Evolutionary conservation across 37 sponge, comb jelly and placozoan species (phyloP).

Genomic region (Halisarca cf. caerulea): DNA sequence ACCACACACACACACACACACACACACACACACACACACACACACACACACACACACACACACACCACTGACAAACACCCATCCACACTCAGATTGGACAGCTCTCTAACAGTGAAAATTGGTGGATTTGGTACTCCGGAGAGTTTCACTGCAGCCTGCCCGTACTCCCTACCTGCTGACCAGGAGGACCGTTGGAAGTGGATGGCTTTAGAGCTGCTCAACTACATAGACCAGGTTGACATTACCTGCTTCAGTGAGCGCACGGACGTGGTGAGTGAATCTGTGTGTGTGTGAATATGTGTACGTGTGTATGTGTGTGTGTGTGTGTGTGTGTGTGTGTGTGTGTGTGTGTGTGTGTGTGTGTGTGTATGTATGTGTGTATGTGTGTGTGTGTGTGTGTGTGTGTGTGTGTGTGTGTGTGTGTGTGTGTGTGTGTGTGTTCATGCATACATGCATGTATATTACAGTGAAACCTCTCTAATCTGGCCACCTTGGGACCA

Average conservation of each 20-base stretch:
- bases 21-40: not conserved
- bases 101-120: constrained; percentile 3
- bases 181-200: constrained; percentile 18
- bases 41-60: constrained; percentile 8
- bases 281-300: no score
- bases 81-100: constrained; percentile 17
- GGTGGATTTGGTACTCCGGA: constrained; percentile 23
- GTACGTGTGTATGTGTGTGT: no score
- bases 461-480: no score
- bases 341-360: no score
- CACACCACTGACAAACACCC: not conserved
- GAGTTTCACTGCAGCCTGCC: not conserved
- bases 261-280: constrained; percentile 14
- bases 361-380: no score
- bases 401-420: no score
- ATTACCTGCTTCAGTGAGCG: not conserved
- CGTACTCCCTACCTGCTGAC: constrained; percentile 18
- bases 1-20: not conserved
- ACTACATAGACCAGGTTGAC: not conserved
- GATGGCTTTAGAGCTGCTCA: constrained; percentile 16
- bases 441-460: no score
- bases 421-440: no score
- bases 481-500: no score
- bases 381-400: no score
- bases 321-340: no score